Conservation (phyloP, 2,888 invertebrate genomes). For the Globia sparganii region DNA sequence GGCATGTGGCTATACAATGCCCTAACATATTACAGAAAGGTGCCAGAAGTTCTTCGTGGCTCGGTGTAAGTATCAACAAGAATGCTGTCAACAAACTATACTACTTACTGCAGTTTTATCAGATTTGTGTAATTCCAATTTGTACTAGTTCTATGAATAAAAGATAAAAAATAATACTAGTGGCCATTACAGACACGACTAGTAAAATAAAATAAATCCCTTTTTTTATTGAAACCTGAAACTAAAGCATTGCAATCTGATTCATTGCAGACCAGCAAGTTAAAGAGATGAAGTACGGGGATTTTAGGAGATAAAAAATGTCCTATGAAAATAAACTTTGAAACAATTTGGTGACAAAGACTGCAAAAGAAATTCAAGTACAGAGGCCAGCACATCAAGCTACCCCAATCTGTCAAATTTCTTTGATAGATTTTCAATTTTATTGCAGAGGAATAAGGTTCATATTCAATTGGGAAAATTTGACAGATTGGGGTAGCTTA, state of each 20-base stretch:
- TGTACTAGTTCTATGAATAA: neutral
- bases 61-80: neutral
- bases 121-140: neutral
- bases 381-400: too few relatives aligned
- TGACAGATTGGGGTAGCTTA: too few relatives aligned
- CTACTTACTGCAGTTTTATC: neutral
- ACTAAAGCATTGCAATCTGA: neutral
- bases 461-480: too few relatives aligned
- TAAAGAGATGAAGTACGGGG: neutral
- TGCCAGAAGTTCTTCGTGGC: constrained; percentile 33
- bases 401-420: too few relatives aligned
- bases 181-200: neutral
- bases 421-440: too few relatives aligned
- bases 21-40: neutral
- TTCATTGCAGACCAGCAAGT: neutral
- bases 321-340: neutral
- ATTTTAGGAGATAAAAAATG: neutral
- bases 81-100: neutral
- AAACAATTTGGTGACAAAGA: neutral
- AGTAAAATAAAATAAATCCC: neutral
- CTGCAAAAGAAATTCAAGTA: neutral
- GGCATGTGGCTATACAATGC: constrained; percentile 74
- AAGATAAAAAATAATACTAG: neutral
- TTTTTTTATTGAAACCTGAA: neutral
- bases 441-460: too few relatives aligned